Evolutionary conservation across 2,888 invertebrate genomes (phyloP), one percentile per base, ranked within the genome.

Genomic region (Pterostichus niger): DNA sequence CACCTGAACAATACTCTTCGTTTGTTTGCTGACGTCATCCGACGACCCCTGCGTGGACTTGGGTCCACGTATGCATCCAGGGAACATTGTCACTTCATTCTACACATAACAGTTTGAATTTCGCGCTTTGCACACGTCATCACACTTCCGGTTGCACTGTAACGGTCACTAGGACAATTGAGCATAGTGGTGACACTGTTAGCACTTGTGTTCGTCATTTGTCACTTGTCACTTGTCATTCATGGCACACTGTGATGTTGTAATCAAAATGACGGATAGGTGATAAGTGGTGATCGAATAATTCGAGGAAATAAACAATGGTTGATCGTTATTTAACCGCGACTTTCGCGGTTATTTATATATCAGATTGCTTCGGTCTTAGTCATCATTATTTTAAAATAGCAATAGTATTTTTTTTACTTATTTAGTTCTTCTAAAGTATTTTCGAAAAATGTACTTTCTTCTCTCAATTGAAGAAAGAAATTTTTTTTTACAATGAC

Each of bases 1-100:
- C 86, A 94, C 95, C 94, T 95, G 95, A 87, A 93, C 93, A 89
- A 93, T 95, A 88, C 93, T 94, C 88, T 92, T 93, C 84, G 93
- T 94, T 89, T 93, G 93, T 84, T 93, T 90, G 77, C 92, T 93
- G 90, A 96, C 94, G 90, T 96, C 95, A 90, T 96, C 96, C 85
- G 93, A 94, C 86, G 96, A 95, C 87, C 95, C 95, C 90, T 95
- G 95, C 86, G 94, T 93, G 68, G 94, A 94, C 86, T 94, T 93
- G 68, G 94, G 94, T 82, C 91, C 92, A 88, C 94, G 91, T 86
- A 95, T 94, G 88, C 95, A 95, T 87, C 94, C 94, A 61, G 94
- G 93, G 90, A 93, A 92, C 93, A 93, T 93, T 11, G 44, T 76
- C 49, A 75, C 46, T 89, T 71, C 13, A 15, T 13, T 44, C 13